These are phyloP conservation scores for Plusia festucae DNA, from an alignment of 2,888 invertebrate species.

Conservation along the genomic window DNA sequence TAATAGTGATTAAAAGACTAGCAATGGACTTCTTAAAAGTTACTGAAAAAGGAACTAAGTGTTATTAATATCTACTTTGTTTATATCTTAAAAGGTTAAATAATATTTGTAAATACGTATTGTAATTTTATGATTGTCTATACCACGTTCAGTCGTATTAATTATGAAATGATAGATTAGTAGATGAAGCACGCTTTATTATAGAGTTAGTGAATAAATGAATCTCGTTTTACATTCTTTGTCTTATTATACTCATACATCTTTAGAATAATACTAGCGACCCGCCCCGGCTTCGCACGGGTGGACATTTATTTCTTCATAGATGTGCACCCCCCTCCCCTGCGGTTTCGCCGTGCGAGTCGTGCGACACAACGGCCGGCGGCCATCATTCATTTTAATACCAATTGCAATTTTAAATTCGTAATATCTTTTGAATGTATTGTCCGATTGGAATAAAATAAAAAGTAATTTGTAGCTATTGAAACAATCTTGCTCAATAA, in stretches of 20 bases:
- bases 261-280: too few relatives aligned
- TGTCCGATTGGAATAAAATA: too few relatives aligned
- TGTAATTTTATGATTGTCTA: constrained; percentile 56
- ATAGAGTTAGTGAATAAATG: constrained; percentile 59
- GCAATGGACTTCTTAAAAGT: constrained; percentile 49
- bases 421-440: too few relatives aligned
- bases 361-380: too few relatives aligned
- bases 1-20: constrained; percentile 62
- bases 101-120: constrained; percentile 63
- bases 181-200: constrained; percentile 53
- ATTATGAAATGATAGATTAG: constrained; percentile 53
- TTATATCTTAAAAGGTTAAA: constrained; percentile 43
- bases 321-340: too few relatives aligned
- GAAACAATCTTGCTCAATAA: too few relatives aligned
- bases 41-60: constrained; percentile 58
- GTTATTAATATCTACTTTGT: constrained; percentile 38
- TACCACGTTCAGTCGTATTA: constrained; percentile 49
- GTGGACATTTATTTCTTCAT: too few relatives aligned
- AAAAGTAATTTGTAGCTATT: too few relatives aligned
- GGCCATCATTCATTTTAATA: too few relatives aligned
- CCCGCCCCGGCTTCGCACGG: too few relatives aligned
- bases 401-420: too few relatives aligned
- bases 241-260: constrained; percentile 23
- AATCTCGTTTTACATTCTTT: constrained; percentile 48
- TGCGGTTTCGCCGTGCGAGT: too few relatives aligned